A percentile compares a stretch with the other conserved stretches of the same genome.
phyloP scores from a whole-genome alignment of 2,113 vertebrate species.

The Silurus meridionalis region DNA sequence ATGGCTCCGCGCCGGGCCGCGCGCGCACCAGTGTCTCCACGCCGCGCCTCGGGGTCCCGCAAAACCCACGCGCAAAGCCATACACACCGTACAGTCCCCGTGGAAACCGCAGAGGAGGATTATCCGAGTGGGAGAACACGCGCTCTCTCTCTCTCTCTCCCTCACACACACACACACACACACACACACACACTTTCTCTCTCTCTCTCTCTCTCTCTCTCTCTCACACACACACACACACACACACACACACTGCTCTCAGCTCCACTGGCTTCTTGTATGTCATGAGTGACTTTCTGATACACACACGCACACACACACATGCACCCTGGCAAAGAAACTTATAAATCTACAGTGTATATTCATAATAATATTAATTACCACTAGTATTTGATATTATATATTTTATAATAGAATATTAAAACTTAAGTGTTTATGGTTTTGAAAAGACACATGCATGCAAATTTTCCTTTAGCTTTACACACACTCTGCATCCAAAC shows the following conservation, averaged over 20 bases:
- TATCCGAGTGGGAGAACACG: not conserved
- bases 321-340: too few species aligned
- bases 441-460: too few species aligned
- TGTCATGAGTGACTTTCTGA: not conserved
- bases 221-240: not conserved
- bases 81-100: too few species aligned
- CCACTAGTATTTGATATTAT: too few species aligned
- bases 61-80: constrained; percentile 9
- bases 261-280: not conserved
- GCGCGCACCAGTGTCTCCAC: not conserved
- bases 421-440: too few species aligned
- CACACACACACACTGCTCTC: not conserved
- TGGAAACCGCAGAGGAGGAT: not conserved
- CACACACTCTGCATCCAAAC: too few species aligned
- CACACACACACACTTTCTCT: not conserved
- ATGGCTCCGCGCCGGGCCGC: not conserved
- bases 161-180: not conserved
- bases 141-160: not conserved
- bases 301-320: not conserved
- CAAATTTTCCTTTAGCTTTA: too few species aligned
- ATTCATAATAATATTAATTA: too few species aligned
- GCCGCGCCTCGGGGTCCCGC: not conserved
- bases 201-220: not conserved
- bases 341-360: too few species aligned
- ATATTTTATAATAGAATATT: too few species aligned